A percentile compares a stretch with the other conserved stretches of the same genome.
Evolutionary conservation across 1,140 invertebrate species (phyloP).

Genomic region (Ips nitidus): DNA sequence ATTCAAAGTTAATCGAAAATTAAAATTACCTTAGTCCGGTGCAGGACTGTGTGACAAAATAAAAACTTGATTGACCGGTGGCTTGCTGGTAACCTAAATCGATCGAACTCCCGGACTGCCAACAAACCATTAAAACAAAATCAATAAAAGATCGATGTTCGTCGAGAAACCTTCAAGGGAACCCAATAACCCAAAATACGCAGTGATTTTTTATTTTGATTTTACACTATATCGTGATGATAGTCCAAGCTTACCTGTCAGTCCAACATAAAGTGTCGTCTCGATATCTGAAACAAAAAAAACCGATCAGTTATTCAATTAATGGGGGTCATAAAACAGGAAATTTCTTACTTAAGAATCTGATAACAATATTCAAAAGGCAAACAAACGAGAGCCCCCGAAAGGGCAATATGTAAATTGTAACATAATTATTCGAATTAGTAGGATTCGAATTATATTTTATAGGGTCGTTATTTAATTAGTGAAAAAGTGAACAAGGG

Average conservation of each 20-base stretch:
- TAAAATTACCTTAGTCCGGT: conserved; percentile 7
- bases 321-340: background rate
- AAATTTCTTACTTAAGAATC: background rate
- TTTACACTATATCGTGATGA: too few species aligned
- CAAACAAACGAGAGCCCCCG: too few species aligned
- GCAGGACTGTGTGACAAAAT: conserved; percentile 30
- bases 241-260: conserved; percentile 43
- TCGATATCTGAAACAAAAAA: conserved; percentile 45
- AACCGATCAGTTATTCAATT: background rate
- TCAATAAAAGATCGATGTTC: conserved; percentile 22
- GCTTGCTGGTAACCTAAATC: conserved; percentile 22
- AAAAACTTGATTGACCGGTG: conserved; percentile 34
- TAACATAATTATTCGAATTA: conserved; percentile 23
- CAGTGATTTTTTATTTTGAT: too few species aligned
- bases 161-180: conserved; percentile 8
- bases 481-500: conserved; percentile 30
- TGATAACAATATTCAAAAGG: too few species aligned
- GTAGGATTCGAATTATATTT: conserved; percentile 28
- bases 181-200: background rate
- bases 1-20: too few species aligned
- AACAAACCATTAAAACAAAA: conserved; percentile 25
- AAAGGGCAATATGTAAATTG: conserved; percentile 22
- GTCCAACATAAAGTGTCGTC: conserved; percentile 48
- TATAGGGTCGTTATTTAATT: conserved; percentile 30
- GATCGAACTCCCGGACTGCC: conserved; percentile 16